Evolutionary conservation across 2,113 vertebrate species (phyloP).

Genomic region (Microcebus jonahi): DNA sequence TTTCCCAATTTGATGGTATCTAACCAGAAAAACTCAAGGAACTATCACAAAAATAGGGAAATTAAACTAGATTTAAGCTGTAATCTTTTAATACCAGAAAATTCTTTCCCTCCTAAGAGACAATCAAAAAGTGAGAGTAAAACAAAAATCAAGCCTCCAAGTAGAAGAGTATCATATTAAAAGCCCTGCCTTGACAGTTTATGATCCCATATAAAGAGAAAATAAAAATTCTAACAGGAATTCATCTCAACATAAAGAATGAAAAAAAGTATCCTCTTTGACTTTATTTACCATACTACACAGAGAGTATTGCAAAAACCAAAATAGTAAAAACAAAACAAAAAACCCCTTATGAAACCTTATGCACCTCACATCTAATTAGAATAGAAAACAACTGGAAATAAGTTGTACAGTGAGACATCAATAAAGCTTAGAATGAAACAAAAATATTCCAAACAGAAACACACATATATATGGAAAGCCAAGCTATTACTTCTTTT

Average conservation of each 20-base stretch:
- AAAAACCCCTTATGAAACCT: not conserved
- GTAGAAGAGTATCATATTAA: not conserved
- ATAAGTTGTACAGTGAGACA: not conserved
- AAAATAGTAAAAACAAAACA: not conserved
- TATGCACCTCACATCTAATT: conserved; percentile 15
- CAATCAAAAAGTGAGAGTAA: not conserved
- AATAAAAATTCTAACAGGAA: not conserved
- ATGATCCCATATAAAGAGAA: conserved; percentile 11
- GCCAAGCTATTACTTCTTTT: conserved; percentile 46
- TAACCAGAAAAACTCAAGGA: not conserved
- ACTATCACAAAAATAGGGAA: not conserved
- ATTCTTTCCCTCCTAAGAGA: conserved; percentile 19
- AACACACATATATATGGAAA: not conserved
- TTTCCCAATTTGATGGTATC: not conserved
- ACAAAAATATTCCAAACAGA: not conserved
- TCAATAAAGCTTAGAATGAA: conserved; percentile 31
- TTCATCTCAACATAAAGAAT: conserved; percentile 8
- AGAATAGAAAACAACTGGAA: not conserved
- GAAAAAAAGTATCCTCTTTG: not conserved
- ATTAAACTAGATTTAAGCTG: not conserved
- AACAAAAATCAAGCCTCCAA: not conserved
- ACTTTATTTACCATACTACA: not conserved
- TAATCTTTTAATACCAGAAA: conserved; percentile 32
- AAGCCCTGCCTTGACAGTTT: not conserved
- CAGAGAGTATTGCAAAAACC: conserved; percentile 15